phyloP scores from a whole-genome alignment of 2,888 invertebrate genomes.

The Drosophila phalerata region DNA sequence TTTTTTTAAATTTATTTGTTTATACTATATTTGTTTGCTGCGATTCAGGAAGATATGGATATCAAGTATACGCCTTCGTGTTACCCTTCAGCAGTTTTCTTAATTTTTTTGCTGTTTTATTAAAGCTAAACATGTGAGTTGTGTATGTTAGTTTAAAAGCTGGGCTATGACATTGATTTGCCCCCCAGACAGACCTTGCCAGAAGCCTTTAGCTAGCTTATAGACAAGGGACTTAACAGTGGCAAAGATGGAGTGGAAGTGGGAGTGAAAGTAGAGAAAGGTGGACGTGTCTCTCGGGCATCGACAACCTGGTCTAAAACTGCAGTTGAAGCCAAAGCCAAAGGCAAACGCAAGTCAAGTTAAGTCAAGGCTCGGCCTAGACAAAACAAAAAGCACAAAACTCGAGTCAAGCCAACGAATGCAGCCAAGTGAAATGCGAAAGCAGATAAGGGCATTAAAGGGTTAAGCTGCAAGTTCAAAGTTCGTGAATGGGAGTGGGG shows the following conservation, averaged over 20 bases:
- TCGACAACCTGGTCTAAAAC: conserved; percentile 24
- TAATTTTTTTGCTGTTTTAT: too few species aligned
- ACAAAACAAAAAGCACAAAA: conserved; percentile 52
- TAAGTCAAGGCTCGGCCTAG: conserved; percentile 28
- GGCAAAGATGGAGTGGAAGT: background rate
- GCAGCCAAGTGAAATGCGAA: conserved; percentile 76
- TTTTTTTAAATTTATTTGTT: too few species aligned
- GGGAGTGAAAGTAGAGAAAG: background rate
- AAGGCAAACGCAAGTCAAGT: conserved; percentile 20
- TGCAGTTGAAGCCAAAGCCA: conserved; percentile 36
- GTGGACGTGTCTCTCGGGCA: conserved; percentile 16
- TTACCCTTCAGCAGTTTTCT: too few species aligned
- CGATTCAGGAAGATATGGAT: too few species aligned
- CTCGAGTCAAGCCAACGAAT: conserved; percentile 49
- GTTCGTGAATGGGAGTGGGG: conserved; percentile 27
- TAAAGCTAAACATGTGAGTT: too few species aligned
- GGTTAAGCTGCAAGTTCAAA: conserved; percentile 75
- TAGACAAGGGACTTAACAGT: conserved; percentile 36
- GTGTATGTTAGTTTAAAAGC: background rate
- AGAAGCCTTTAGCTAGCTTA: conserved; percentile 51
- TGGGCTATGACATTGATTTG: conserved; percentile 41
- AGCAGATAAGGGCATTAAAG: conserved; percentile 76
- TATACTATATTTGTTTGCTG: too few species aligned
- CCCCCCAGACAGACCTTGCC: conserved; percentile 35
- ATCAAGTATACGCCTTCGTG: too few species aligned